phyloP scores from a whole-genome alignment of 2,113 vertebrate species.

The Salvator merianae region DNA sequence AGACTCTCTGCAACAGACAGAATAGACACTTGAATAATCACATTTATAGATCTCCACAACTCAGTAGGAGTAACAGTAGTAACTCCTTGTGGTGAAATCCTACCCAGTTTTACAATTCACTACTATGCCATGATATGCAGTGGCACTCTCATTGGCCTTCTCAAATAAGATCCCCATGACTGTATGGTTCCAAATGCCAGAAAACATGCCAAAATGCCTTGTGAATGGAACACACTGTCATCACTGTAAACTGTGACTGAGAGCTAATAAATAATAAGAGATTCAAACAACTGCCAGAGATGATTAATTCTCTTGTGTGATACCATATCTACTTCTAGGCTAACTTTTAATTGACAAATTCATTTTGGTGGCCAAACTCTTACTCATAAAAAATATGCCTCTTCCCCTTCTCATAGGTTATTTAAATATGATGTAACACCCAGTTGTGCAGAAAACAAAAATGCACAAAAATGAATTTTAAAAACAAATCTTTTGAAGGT shows the following conservation, averaged over 20 bases:
- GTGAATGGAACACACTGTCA: background rate
- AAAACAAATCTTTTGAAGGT: background rate
- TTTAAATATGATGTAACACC: background rate
- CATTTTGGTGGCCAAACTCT: background rate
- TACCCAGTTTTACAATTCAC: background rate
- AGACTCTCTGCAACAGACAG: background rate
- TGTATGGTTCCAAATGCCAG: background rate
- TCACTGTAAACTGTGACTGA: too few species aligned
- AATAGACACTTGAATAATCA: background rate
- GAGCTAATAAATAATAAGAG: too few species aligned
- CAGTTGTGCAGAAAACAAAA: background rate
- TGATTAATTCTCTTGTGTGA: background rate
- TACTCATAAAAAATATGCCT: background rate
- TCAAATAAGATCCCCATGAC: background rate
- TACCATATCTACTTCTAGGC: background rate
- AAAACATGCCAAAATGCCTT: too few species aligned
- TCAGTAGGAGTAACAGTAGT: too few species aligned
- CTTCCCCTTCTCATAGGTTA: background rate
- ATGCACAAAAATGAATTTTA: background rate
- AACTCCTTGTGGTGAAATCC: background rate
- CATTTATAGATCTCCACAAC: background rate
- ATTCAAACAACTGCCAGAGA: background rate
- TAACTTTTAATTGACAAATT: background rate
- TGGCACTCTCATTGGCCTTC: background rate
- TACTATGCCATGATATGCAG: background rate